A percentile compares a stretch with the other conserved stretches of the same genome.
Evolutionary conservation across 2,797 vertebrate species (phyloP).

Genomic region (Trachurus trachurus): DNA sequence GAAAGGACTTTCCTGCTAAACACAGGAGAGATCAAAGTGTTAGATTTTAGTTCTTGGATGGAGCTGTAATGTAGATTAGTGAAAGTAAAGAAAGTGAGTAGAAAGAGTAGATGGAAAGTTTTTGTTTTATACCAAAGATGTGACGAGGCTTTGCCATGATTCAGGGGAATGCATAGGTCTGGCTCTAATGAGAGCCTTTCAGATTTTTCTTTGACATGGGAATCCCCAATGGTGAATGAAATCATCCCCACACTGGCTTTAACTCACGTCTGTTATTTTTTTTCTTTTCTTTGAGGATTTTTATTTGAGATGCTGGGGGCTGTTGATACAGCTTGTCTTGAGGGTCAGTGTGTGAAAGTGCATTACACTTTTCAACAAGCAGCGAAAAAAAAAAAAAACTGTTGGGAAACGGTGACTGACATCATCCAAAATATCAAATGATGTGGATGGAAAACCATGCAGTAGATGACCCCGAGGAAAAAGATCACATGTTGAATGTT

Average conservation of each 20-base stretch:
- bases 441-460: constrained; percentile 65
- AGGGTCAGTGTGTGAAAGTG: constrained; percentile 56
- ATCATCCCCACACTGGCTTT: constrained; percentile 58
- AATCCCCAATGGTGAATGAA: constrained; percentile 64
- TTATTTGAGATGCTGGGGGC: constrained; percentile 56
- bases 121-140: constrained; percentile 76
- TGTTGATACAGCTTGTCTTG: constrained; percentile 72
- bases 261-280: constrained; percentile 57
- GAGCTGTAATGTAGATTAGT: constrained; percentile 70
- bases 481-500: constrained; percentile 71
- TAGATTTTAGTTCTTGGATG: constrained; percentile 47
- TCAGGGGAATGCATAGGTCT: constrained; percentile 35
- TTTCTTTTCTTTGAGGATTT: constrained; percentile 37
- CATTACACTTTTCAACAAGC: constrained; percentile 54
- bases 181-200: constrained; percentile 28
- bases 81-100: constrained; percentile 75
- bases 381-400: constrained; percentile 21
- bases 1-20: constrained; percentile 63
- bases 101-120: constrained; percentile 72
- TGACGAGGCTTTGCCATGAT: constrained; percentile 59
- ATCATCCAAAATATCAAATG: constrained; percentile 70
- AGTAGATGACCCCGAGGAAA: constrained; percentile 55
- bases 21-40: constrained; percentile 49
- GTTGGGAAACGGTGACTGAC: constrained; percentile 58
- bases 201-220: constrained; percentile 46